Percentiles rank a stretch among this genome's conserved stretches.
Evolutionary conservation across 2,113 vertebrate genomes (phyloP).

Genomic region (Myotis davidii): DNA sequence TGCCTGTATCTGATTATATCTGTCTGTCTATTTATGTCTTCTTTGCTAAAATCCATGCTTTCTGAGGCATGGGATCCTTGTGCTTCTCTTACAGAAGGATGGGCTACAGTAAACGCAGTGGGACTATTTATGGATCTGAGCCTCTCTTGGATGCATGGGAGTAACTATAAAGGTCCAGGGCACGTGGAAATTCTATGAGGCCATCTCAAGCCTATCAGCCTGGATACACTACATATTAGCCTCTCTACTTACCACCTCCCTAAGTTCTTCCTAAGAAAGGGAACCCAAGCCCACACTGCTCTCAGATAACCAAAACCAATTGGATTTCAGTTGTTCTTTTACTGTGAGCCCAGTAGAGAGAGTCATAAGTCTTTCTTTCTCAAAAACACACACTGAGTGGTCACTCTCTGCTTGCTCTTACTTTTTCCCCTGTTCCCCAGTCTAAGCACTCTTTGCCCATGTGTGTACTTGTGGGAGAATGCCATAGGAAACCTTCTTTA

Average conservation of each 20-base stretch:
- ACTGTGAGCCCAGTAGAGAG: background rate
- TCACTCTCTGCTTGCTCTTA: background rate
- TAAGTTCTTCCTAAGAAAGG: background rate
- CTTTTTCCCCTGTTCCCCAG: too few species aligned
- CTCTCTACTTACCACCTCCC: background rate
- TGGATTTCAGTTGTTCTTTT: background rate
- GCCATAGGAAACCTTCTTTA: background rate
- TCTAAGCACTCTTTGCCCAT: background rate
- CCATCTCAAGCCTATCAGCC: background rate
- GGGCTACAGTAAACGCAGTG: background rate
- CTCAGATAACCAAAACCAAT: background rate
- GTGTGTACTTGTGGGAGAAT: background rate
- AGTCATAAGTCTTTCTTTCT: background rate
- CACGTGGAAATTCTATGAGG: background rate
- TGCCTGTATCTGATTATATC: background rate
- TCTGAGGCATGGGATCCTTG: background rate
- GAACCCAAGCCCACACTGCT: background rate
- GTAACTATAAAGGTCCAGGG: background rate
- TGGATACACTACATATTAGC: background rate
- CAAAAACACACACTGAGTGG: background rate
- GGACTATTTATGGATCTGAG: background rate
- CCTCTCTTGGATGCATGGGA: background rate
- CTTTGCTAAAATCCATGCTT: background rate
- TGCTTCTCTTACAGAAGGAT: background rate
- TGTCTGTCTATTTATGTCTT: background rate